These are phyloP conservation scores for Dinothrombium tinctorium DNA, from an alignment of 1,140 invertebrate species.

Conservation along the genomic window DNA sequence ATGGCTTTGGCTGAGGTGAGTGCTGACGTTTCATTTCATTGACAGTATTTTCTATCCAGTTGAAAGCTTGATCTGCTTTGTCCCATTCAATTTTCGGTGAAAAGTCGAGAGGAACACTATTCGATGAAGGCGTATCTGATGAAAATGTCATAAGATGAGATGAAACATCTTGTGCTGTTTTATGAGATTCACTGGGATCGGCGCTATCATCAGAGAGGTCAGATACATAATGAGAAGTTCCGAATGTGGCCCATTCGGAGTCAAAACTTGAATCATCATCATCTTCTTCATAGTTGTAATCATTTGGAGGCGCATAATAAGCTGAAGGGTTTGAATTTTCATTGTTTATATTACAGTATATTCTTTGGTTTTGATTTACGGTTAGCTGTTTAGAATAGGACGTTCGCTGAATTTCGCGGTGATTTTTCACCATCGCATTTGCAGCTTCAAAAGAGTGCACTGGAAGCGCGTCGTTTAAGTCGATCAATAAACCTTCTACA, in stretches of 20 bases:
- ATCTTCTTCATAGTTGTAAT: background rate
- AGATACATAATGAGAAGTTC: background rate
- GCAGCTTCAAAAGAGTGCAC: slow-evolving; percentile 1
- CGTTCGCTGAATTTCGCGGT: background rate
- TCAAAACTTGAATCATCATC: background rate
- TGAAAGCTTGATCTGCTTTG: background rate
- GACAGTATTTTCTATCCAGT: background rate
- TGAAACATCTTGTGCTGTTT: no score
- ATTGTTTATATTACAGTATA: background rate
- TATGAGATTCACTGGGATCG: background rate
- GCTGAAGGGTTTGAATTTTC: background rate
- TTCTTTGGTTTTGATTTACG: no score
- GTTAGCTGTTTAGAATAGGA: no score
- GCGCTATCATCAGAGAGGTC: background rate
- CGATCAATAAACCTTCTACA: slow-evolving; percentile 21
- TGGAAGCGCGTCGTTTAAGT: slow-evolving; percentile 19
- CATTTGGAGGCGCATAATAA: background rate
- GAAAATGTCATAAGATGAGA: no score
- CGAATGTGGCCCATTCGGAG: background rate
- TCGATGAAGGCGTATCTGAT: background rate
- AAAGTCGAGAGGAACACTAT: background rate
- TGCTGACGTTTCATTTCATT: background rate
- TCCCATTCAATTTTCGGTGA: background rate
- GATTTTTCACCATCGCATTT: background rate
- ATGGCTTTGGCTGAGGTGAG: background rate